Conservation (phyloP, 1,140 invertebrate genomes). For the Copidosoma floridanum region DNA sequence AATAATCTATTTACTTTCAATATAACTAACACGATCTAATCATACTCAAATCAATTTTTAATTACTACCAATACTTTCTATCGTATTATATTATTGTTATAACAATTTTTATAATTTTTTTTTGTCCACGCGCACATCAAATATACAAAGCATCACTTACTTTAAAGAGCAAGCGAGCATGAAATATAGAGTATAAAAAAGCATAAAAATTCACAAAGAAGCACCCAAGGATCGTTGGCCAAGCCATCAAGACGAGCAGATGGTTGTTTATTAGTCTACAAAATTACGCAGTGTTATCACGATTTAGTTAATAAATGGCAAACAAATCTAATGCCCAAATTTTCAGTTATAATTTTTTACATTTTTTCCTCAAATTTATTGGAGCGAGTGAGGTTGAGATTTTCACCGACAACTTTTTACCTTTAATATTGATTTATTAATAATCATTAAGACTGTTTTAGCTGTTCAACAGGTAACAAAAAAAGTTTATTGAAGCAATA, state of each 20-base stretch:
- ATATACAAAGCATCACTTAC: neutral
- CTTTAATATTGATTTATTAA: conserved; percentile 14
- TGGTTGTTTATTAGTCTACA: conserved; percentile 36
- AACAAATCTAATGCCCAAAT: conserved; percentile 48
- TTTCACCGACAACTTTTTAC: conserved; percentile 5
- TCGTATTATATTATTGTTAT: too few species aligned
- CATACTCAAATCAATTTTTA: too few species aligned
- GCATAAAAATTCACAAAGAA: conserved; percentile 10
- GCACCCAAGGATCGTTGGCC: conserved; percentile 15
- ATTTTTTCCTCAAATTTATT: conserved; percentile 31
- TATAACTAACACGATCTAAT: too few species aligned
- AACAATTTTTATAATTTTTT: too few species aligned
- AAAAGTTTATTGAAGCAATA: too few species aligned
- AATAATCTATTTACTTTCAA: neutral
- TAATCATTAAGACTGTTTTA: too few species aligned
- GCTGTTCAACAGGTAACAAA: too few species aligned
- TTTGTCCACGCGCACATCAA: too few species aligned
- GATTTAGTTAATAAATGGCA: conserved; percentile 42
- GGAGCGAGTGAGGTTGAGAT: conserved; percentile 34
- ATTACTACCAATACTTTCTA: too few species aligned
- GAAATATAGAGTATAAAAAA: neutral
- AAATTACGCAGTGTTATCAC: conserved; percentile 45
- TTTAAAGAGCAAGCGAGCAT: neutral
- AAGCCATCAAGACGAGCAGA: conserved; percentile 25
- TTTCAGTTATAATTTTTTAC: conserved; percentile 24